Evolutionary conservation across 2,113 vertebrate species (phyloP), one percentile per base, ranked within the genome.

Genomic region (Ivindomyrus marchei): DNA sequence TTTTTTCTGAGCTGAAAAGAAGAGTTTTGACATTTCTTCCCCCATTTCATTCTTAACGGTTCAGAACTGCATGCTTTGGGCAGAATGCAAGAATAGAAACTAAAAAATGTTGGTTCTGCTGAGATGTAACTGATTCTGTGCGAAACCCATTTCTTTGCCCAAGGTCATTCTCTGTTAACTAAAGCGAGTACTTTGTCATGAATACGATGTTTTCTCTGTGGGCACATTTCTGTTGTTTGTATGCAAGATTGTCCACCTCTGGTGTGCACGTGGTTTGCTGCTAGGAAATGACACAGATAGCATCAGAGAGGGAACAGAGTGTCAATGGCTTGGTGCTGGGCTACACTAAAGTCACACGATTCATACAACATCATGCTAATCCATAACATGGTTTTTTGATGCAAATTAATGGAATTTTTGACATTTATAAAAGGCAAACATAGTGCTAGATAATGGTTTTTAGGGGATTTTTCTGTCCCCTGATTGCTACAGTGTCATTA

Each of bases 61-160:
- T 80, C 15, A 80, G 74, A 80, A 42, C 74, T 80, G 19, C 74
- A 80, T 80, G 74, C 74, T 80, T 39, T 80, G 74, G 74, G 74
- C 74, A 80, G 74, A 80, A 80, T 42, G 74, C 74, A 19, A 80
- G 74, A 80, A 80, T 80, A 80, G 74, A 80, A 80, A 80, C n/a
- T 19, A 19, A 36, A 80, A 80, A 80, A 80, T 80, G 36, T 80
- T 80, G 74, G 74, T 42, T 42, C 36, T 80, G 74, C 74, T 80
- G 36, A 80, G 74, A 80, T 80, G 74, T 80, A 80, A 80, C 74
- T 80, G 74, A 80, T 80, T 42, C 74, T 80, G 74, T 19, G 36
- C 4, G 1, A 80, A 80, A 80, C 39, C 74, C 74, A 80, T 80
- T 80, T 80, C 74, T 80, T 19, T 42, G 74, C 74, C 74, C 36